Evolutionary conservation across 1,140 invertebrate species (phyloP).

Genomic region (Yoshiicerus persimilis): DNA sequence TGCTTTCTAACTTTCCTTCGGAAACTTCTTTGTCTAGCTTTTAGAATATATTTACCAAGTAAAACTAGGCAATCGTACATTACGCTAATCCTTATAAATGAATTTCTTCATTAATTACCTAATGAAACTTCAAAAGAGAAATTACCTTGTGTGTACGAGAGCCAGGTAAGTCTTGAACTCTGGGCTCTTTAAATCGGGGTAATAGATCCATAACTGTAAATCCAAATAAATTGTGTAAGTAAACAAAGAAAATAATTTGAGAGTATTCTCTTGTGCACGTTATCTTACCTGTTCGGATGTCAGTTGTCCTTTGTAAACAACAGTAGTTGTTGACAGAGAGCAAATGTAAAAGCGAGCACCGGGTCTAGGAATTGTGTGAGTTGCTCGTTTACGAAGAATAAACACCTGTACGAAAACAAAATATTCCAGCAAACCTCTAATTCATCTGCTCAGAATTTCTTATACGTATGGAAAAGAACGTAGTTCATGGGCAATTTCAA

Average conservation of each 20-base stretch:
- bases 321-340: constrained; percentile 81
- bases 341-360: constrained; percentile 94
- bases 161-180: constrained; percentile 92
- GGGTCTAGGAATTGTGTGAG: constrained; percentile 79
- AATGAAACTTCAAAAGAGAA: not conserved
- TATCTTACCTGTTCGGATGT: constrained; percentile 92
- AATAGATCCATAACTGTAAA: constrained; percentile 43
- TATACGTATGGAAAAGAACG: no score
- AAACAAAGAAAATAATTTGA: not conserved
- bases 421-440: not conserved
- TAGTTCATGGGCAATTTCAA: no score
- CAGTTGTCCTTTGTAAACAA: constrained; percentile 98
- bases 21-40: not conserved
- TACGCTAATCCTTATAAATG: not conserved
- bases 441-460: not conserved
- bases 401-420: constrained; percentile 77
- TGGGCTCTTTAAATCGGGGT: constrained; percentile 59
- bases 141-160: constrained; percentile 80
- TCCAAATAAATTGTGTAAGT: no score
- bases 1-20: not conserved
- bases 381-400: constrained; percentile 86
- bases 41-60: not conserved
- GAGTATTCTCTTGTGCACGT: constrained; percentile 57
- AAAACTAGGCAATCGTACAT: not conserved
- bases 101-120: not conserved